Conservation (phyloP, 2,113 vertebrate species). For the Recurvirostra avosetta region DNA sequence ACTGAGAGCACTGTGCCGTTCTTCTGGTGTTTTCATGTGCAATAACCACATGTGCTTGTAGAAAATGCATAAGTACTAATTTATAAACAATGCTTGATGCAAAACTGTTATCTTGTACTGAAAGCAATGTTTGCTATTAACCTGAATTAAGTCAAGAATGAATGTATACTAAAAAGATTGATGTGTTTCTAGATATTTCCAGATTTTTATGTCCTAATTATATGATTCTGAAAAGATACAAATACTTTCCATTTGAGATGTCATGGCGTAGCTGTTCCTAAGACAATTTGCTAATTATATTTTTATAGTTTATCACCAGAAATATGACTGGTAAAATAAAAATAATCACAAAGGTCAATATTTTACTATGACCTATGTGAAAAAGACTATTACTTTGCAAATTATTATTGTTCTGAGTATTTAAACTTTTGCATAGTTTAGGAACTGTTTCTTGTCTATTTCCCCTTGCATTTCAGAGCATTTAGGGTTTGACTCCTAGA, state of each 20-base stretch:
- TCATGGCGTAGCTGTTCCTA: background rate
- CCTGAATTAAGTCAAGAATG: background rate
- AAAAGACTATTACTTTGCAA: background rate
- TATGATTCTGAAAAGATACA: slow-evolving; percentile 2
- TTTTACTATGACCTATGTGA: background rate
- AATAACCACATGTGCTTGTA: background rate
- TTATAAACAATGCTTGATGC: background rate
- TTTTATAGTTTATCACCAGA: slow-evolving; percentile 10
- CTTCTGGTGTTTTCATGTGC: background rate
- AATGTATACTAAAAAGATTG: background rate
- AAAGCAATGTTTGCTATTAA: background rate
- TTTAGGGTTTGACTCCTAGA: background rate
- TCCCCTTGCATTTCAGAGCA: background rate
- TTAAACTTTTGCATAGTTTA: background rate
- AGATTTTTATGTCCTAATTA: slow-evolving; percentile 10
- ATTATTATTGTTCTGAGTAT: background rate
- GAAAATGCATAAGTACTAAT: background rate
- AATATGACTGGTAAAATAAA: background rate
- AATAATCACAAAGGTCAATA: background rate
- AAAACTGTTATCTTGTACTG: background rate
- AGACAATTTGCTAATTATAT: background rate
- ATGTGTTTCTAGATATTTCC: background rate
- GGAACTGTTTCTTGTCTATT: background rate
- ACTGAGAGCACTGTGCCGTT: background rate
- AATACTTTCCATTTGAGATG: background rate